Percentiles rank a stretch among this genome's conserved stretches.
These are phyloP conservation scores for Cryptocephalus primarius DNA, from an alignment of 2,888 invertebrate genomes.

Conservation along the genomic window DNA sequence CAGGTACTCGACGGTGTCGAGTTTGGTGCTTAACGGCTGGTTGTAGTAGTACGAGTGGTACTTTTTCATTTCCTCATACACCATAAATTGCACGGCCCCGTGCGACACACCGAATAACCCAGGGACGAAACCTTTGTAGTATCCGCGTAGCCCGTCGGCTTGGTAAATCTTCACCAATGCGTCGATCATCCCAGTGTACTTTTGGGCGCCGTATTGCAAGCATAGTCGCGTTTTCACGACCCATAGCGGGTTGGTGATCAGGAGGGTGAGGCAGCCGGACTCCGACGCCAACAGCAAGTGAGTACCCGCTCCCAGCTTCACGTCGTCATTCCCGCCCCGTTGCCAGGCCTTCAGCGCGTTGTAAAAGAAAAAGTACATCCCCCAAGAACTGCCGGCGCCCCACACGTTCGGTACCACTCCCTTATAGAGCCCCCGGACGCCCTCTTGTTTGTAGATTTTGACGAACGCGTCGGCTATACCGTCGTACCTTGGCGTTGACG, in stretches of 20 bases:
- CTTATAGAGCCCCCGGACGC: conserved; percentile 81
- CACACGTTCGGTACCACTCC: conserved; percentile 96
- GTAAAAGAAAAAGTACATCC: conserved; percentile 94
- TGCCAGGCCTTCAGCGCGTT: conserved; percentile 85
- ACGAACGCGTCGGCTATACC: conserved; percentile 69
- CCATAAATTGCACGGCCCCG: conserved; percentile 98
- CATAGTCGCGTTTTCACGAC: conserved; percentile 96
- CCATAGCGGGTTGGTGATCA: conserved; percentile 97
- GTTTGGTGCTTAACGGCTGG: conserved; percentile 73
- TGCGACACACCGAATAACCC: conserved; percentile 97
- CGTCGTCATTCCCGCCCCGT: conserved; percentile 73
- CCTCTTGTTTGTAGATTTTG: conserved; percentile 79
- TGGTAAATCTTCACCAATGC: conserved; percentile 81
- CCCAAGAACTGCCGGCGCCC: conserved; percentile 97
- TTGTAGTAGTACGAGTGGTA: conserved; percentile 70
- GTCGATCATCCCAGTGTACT: conserved; percentile 86
- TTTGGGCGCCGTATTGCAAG: conserved; percentile 72
- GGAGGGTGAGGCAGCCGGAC: conserved; percentile 78
- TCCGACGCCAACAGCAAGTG: conserved; percentile 87
- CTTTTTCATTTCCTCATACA: conserved; percentile 97
- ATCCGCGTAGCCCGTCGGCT: conserved; percentile 79
- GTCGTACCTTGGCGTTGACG: conserved; percentile 75
- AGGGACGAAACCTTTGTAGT: conserved; percentile 93
- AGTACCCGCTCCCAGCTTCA: conserved; percentile 64
- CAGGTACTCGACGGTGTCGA: conserved; percentile 85